These are phyloP conservation scores for Melipona bicolor DNA, from an alignment of 2,888 invertebrate species.

Conservation along the genomic window DNA sequence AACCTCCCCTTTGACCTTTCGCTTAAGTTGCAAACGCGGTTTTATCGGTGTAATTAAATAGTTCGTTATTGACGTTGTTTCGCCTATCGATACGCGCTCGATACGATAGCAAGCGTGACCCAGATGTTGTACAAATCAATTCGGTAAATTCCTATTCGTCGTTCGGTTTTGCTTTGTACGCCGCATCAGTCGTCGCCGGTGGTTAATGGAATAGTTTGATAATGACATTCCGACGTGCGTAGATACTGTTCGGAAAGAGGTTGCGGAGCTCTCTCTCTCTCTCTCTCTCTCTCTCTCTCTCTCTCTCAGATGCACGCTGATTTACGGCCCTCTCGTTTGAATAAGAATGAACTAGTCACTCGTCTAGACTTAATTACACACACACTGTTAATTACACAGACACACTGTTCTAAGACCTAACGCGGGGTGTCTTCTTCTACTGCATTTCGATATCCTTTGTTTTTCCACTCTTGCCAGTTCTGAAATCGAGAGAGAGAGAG, in stretches of 20 bases:
- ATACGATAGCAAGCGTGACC: constrained; percentile 7
- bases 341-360: too few species aligned
- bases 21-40: not conserved
- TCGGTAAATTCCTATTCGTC: constrained; percentile 21
- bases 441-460: too few species aligned
- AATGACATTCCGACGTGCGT: constrained; percentile 16
- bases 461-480: too few species aligned
- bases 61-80: constrained; percentile 14
- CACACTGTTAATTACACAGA: too few species aligned
- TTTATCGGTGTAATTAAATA: constrained; percentile 32
- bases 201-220: constrained; percentile 41
- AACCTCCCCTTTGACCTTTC: not conserved
- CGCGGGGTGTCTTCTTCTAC: too few species aligned
- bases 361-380: too few species aligned
- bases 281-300: too few species aligned
- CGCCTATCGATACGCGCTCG: constrained; percentile 16
- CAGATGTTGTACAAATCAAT: constrained; percentile 24
- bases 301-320: too few species aligned
- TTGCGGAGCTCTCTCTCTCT: too few species aligned
- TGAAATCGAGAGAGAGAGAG: too few species aligned
- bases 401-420: too few species aligned
- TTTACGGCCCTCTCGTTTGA: too few species aligned
- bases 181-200: not conserved
- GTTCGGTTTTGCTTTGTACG: constrained; percentile 21
- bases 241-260: not conserved